A percentile compares a stretch with the other conserved stretches of the same genome.
Evolutionary conservation across 2,113 vertebrate genomes (phyloP).

Genomic region (Boleophthalmus pectinirostris): DNA sequence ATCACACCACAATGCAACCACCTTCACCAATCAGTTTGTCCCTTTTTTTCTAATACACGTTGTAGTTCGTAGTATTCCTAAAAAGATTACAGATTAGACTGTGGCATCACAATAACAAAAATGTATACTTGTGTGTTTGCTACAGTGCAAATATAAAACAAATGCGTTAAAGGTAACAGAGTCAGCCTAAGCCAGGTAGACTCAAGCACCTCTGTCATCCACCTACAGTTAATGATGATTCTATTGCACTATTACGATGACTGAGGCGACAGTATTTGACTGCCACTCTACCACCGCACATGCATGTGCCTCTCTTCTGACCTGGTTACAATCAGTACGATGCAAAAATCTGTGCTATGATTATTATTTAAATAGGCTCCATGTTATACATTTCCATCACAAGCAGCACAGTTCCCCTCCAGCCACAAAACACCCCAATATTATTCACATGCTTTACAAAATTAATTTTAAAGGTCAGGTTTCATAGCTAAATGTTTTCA

Average conservation of each 20-base stretch:
- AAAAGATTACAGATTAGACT: no score
- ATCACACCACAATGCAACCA: no score
- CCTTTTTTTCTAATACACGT: no score
- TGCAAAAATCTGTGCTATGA: conserved; percentile 1
- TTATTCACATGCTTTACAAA: neutral
- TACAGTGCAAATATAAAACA: neutral
- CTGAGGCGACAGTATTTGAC: neutral
- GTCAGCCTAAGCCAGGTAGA: neutral
- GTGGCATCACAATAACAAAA: no score
- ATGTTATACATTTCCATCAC: neutral
- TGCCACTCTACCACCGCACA: neutral
- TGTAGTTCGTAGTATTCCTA: no score
- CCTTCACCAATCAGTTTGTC: no score
- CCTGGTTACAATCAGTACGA: conserved; percentile 32
- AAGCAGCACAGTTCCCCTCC: conserved; percentile 19
- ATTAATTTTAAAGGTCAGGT: neutral
- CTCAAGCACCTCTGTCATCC: neutral
- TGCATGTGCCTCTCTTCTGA: conserved; percentile 3
- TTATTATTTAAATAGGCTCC: conserved; percentile 27
- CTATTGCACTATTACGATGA: neutral
- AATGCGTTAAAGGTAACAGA: neutral
- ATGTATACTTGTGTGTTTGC: no score
- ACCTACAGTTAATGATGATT: neutral
- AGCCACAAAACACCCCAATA: neutral
- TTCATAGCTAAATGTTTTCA: neutral